These are phyloP conservation scores for Lepisosteus oculatus DNA, from an alignment of 2,113 vertebrate species.

Conservation along the genomic window DNA sequence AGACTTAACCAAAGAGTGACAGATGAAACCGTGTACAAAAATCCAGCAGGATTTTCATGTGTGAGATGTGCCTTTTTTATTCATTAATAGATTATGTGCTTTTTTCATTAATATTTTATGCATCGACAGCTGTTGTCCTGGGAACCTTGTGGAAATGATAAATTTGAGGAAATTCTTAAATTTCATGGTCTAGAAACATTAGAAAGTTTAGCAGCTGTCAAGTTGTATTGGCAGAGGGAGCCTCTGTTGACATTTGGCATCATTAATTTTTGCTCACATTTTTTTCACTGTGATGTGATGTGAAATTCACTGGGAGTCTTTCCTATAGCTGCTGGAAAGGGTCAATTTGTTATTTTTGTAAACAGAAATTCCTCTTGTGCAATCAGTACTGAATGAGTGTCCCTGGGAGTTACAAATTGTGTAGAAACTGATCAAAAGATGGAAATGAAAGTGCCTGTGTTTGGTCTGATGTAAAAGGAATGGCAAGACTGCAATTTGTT, in stretches of 20 bases:
- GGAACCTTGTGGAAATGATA: constrained; percentile 22
- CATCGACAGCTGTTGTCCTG: background rate
- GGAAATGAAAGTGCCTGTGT: background rate
- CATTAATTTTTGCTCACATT: background rate
- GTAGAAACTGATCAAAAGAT: background rate
- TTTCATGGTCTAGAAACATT: constrained; percentile 20
- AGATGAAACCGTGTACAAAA: too few relatives aligned
- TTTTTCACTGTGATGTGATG: background rate
- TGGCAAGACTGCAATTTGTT: background rate
- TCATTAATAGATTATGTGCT: background rate
- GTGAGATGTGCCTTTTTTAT: too few relatives aligned
- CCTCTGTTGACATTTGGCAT: background rate
- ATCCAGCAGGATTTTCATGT: too few relatives aligned
- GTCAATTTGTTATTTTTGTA: constrained; percentile 8
- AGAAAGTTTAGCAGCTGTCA: constrained; percentile 30
- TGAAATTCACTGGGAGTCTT: background rate
- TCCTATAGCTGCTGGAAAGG: background rate
- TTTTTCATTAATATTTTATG: background rate
- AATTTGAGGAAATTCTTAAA: constrained; percentile 35
- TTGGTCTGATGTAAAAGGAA: background rate
- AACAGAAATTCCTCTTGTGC: constrained; percentile 5
- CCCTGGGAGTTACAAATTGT: constrained; percentile 1
- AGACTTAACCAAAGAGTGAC: too few relatives aligned
- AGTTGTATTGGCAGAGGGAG: constrained; percentile 20
- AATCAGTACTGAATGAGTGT: background rate